Base-by-base conservation (phyloP, 1,140 invertebrate species). In the Proctacanthus coquilletti region DNA sequence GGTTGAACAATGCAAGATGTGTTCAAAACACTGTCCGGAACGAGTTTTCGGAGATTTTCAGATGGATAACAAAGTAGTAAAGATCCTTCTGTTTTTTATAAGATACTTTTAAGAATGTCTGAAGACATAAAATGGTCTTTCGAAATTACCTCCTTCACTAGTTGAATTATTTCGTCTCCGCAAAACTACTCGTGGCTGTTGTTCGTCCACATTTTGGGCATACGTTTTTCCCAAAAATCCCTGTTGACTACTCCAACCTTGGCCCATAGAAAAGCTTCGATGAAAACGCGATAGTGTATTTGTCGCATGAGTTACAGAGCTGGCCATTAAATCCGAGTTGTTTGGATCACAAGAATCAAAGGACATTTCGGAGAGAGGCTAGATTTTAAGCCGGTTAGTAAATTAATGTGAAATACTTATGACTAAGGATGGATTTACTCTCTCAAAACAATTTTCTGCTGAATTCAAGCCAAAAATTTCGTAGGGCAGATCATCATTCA, bases 11-110 rank as follows among this genome's bases (percentile, higher is more conserved):
- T 27, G 23, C 23, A 23, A 8, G 35, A 13, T 38, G 27, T 14
- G 31, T 19, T 30, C 13, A 60, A 21, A 32, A 60, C 35, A 27
- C 51, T 39, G 8, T 50, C 46, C 6, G 75, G 74, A 36, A 80
- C 74, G 18, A 82, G 50, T 49, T 75, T 74, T 40, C 79, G 72
- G 42, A 88, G 65, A 18, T 79, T 78, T 23, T 77, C 70, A 9
- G 85, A 89, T 2, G 84, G 84, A 56, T 85, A 77, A 44, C 82
- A 85, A 2, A 88, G 61, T 3, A 87, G 59, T 3, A 83, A 78
- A 18, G 79, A 77, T 11, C 80, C 80, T 21, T 70, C 70, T 35
- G 18, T 17, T 13, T 13, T 6, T 6, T 5, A 13, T 13, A 13
- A 32, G 18, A 30, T n/a, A 31, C 15, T n/a, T n/a, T n/a, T n/a